Conservation (phyloP, 2,888 invertebrate species). For the Lissocephala sabroskyi region DNA sequence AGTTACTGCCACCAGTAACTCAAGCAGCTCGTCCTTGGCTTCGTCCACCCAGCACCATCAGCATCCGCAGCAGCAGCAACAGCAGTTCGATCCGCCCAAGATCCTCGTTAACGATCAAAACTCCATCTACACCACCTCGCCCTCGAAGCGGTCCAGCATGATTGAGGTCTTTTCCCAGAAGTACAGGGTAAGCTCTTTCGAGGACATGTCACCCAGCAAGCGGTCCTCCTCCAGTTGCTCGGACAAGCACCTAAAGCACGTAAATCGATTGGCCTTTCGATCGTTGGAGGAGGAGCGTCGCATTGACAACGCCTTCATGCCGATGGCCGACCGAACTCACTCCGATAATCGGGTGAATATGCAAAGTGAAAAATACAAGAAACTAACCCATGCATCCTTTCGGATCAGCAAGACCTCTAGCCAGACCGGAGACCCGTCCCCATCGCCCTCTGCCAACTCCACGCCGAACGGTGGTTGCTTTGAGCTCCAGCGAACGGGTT, state of each 20-base stretch:
- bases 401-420: slow-evolving; percentile 69
- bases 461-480: slow-evolving; percentile 28
- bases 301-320: slow-evolving; percentile 71
- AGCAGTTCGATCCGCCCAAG: slow-evolving; percentile 72
- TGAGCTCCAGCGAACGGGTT: slow-evolving; percentile 46
- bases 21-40: slow-evolving; percentile 62
- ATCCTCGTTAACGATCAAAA: slow-evolving; percentile 72
- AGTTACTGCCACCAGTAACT: slow-evolving; percentile 64
- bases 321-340: slow-evolving; percentile 70
- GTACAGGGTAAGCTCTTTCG: slow-evolving; percentile 72
- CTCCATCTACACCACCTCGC: slow-evolving; percentile 72
- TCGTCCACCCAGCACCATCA: slow-evolving; percentile 35
- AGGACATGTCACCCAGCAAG: slow-evolving; percentile 71
- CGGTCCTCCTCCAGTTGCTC: slow-evolving; percentile 25
- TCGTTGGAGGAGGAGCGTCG: slow-evolving; percentile 72
- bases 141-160: slow-evolving; percentile 71
- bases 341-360: slow-evolving; percentile 71
- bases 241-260: slow-evolving; percentile 67
- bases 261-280: slow-evolving; percentile 70
- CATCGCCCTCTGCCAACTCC: slow-evolving; percentile 41
- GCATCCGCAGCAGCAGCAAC: slow-evolving; percentile 39
- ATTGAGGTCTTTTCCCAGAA: slow-evolving; percentile 73
- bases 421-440: slow-evolving; percentile 32
- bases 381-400: slow-evolving; percentile 71
- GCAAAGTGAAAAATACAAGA: slow-evolving; percentile 71